These are phyloP conservation scores for Embiotoca jacksoni DNA, from an alignment of 2,113 vertebrate species.

Conservation along the genomic window DNA sequence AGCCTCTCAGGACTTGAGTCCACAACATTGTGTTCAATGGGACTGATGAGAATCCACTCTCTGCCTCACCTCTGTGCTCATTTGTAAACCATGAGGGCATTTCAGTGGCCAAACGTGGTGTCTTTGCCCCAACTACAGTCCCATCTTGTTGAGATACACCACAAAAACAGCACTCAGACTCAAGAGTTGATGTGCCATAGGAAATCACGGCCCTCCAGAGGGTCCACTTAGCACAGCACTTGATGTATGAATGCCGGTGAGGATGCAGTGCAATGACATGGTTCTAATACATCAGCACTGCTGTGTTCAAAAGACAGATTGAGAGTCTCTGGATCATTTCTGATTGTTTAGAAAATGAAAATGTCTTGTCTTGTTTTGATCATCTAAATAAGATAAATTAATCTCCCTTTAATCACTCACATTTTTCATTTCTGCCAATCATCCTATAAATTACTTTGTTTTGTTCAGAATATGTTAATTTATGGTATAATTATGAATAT, in stretches of 20 bases:
- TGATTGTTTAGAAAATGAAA: constrained; percentile 26
- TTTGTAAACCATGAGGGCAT: constrained; percentile 52
- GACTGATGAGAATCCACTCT: constrained; percentile 56
- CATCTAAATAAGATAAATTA: neutral
- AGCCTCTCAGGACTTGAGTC: constrained; percentile 72
- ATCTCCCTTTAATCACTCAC: constrained; percentile 30
- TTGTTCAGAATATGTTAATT: constrained; percentile 53
- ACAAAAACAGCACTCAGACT: constrained; percentile 42
- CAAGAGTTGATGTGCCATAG: constrained; percentile 62
- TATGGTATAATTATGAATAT: constrained; percentile 59
- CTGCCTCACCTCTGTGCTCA: constrained; percentile 61
- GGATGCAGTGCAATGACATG: constrained; percentile 11
- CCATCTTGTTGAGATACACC: constrained; percentile 26
- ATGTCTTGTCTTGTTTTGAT: constrained; percentile 27
- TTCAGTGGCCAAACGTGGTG: constrained; percentile 50
- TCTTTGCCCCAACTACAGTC: constrained; percentile 34
- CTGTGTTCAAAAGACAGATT: constrained; percentile 20
- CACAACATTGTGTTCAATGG: constrained; percentile 47
- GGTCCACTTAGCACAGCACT: constrained; percentile 52
- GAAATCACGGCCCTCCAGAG: constrained; percentile 65
- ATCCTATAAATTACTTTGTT: constrained; percentile 34
- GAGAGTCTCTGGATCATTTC: constrained; percentile 28
- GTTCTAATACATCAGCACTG: constrained; percentile 18
- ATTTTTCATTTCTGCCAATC: constrained; percentile 48
- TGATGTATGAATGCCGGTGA: constrained; percentile 44